These are phyloP conservation scores for Leptogaster cylindrica DNA, from an alignment of 2,888 invertebrate species.

Conservation along the genomic window DNA sequence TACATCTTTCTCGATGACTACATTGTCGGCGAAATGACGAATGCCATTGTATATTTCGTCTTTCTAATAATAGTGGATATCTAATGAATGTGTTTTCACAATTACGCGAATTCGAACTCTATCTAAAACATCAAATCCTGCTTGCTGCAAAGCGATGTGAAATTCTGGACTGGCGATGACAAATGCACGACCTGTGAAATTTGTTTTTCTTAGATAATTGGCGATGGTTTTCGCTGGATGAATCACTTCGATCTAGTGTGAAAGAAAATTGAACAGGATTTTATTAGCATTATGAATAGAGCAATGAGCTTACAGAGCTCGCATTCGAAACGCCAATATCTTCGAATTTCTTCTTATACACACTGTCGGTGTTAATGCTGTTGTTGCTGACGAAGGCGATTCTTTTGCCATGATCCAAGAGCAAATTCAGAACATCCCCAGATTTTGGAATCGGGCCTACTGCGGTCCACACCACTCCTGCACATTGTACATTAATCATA, in stretches of 20 bases:
- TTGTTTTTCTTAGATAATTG: slow-evolving; percentile 61
- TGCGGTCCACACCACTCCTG: slow-evolving; percentile 63
- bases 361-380: slow-evolving; percentile 54
- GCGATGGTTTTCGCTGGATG: slow-evolving; percentile 61
- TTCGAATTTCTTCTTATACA: slow-evolving; percentile 54
- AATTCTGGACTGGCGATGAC: slow-evolving; percentile 58
- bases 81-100: no score
- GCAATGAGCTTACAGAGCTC: slow-evolving; percentile 50
- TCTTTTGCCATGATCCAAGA: slow-evolving; percentile 60
- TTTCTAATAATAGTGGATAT: no score
- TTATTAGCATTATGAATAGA: not conserved
- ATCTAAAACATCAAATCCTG: slow-evolving; percentile 60
- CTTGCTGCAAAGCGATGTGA: slow-evolving; percentile 56
- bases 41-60: no score
- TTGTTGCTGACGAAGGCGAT: slow-evolving; percentile 62
- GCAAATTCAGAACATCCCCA: slow-evolving; percentile 55
- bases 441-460: slow-evolving; percentile 58
- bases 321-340: slow-evolving; percentile 52
- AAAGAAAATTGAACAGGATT: not conserved
- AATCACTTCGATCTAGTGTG: slow-evolving; percentile 55
- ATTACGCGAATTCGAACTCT: no score
- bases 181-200: slow-evolving; percentile 61
- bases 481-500: slow-evolving; percentile 16
- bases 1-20: slow-evolving; percentile 50
- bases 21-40: no score